Evolutionary conservation across 1,140 invertebrate genomes (phyloP).

Genomic region (Brachionus rotundiformis): DNA sequence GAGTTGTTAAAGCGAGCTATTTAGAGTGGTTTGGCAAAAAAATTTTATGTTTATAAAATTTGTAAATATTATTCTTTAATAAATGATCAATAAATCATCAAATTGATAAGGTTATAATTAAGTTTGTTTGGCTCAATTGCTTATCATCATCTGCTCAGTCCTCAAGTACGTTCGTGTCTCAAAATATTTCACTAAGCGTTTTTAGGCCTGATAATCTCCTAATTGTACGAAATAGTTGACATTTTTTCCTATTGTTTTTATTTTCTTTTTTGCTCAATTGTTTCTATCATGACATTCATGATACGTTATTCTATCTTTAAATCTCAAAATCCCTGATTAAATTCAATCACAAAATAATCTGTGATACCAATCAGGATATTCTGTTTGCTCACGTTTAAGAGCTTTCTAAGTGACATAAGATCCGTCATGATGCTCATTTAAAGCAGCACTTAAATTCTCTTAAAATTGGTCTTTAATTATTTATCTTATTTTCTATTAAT

Average conservation of each 20-base stretch:
- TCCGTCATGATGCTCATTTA: background rate
- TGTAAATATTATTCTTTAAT: slow-evolving; percentile 35
- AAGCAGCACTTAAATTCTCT: background rate
- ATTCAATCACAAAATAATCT: slow-evolving; percentile 40
- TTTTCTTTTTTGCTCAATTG: background rate
- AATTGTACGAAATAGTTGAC: slow-evolving; percentile 39
- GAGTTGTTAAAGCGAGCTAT: slow-evolving; percentile 9
- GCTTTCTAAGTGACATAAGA: background rate
- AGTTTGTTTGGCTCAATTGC: background rate
- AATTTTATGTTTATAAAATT: slow-evolving; percentile 34
- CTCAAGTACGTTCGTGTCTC: slow-evolving; percentile 20
- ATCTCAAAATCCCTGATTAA: slow-evolving; percentile 26
- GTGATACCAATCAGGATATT: slow-evolving; percentile 5
- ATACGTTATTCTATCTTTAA: slow-evolving; percentile 29
- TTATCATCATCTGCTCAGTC: slow-evolving; percentile 42
- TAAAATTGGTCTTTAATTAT: too few species aligned
- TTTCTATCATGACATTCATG: background rate
- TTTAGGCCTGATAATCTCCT: slow-evolving; percentile 34
- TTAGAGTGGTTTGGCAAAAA: slow-evolving; percentile 24
- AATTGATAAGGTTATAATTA: slow-evolving; percentile 49
- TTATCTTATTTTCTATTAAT: too few species aligned
- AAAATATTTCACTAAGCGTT: slow-evolving; percentile 37
- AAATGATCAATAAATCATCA: slow-evolving; percentile 48
- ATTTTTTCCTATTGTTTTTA: slow-evolving; percentile 10
- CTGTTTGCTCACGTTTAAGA: slow-evolving; percentile 7